Evolutionary conservation across 2,888 invertebrate genomes (phyloP), one percentile per base, ranked within the genome.

Genomic region (Steinernema carpocapsae): DNA sequence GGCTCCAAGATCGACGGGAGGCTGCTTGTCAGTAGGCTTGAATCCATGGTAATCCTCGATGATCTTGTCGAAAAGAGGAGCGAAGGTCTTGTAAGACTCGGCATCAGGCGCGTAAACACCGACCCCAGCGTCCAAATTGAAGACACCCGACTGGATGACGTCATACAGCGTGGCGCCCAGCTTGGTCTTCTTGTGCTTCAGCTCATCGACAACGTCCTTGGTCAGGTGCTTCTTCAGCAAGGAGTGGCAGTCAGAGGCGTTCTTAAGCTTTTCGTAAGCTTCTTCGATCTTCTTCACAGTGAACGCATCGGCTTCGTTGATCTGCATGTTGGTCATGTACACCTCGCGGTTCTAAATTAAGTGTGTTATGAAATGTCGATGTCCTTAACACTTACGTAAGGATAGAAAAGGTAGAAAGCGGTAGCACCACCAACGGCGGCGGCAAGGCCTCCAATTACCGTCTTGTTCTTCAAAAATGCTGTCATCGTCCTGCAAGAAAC

Each of bases 41-140:
- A 95, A 95, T 43, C 83, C 92, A 90, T 96, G 95, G 91, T 95
- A 95, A 88, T 96, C 95, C 88, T 87, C 94, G 89, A 97, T 97
- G 91, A 97, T 94, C 89, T 95, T 94, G 90, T 96, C 94, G 90
- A 97, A 96, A 82, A 97, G 91, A 19, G 73, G 19, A 74, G 29
- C 32, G 64, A 96, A 96, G 72, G 93, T 91, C 85, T 92, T 92
- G 91, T 96, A 97, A 74, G 95, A 89, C 89, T 97, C 95, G 79
- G 95, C 95, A 89, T 96, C 96, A 77, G 95, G 95, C 76, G 96
- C 96, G 88, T 96, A 96, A 90, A 97, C 93, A 88, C 95, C 95
- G 79, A 95, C 93, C 86, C 95, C 94, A 81, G 94, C 94, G 90
- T 96, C 95, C 89, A 92, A 92, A 89, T 97, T 95, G 90, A 94